phyloP scores from a whole-genome alignment of 2,888 invertebrate species.

The Pomacea canaliculata region DNA sequence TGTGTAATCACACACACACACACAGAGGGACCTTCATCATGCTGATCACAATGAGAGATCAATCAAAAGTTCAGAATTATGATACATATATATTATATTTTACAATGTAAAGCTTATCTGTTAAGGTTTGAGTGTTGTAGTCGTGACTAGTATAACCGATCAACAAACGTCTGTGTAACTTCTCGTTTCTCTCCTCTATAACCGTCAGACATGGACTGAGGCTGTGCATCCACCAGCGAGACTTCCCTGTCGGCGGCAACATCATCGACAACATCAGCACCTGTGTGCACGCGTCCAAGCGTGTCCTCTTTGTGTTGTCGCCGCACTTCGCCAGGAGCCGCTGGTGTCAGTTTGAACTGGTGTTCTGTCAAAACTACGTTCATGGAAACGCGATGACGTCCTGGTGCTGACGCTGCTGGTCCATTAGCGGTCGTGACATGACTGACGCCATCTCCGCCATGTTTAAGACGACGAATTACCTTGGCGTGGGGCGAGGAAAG shows the following conservation, averaged over 20 bases:
- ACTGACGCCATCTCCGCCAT: background rate
- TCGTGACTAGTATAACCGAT: too few species aligned
- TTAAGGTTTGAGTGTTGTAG: too few species aligned
- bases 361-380: background rate
- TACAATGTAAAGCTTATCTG: too few species aligned
- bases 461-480: background rate
- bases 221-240: slow-evolving; percentile 1
- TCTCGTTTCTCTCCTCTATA: too few species aligned
- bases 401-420: background rate
- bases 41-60: too few species aligned
- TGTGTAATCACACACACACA: too few species aligned
- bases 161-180: too few species aligned
- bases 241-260: background rate
- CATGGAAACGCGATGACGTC: slow-evolving; percentile 2
- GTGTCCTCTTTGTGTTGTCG: background rate
- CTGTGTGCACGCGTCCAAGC: background rate
- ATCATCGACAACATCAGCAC: background rate
- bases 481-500: background rate
- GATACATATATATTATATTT: too few species aligned
- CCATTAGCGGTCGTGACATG: background rate
- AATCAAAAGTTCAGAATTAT: too few species aligned
- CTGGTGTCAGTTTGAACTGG: slow-evolving; percentile 2
- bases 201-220: background rate
- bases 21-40: too few species aligned
- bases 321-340: background rate